Conservation (phyloP, 2,797 vertebrate species). For the Brachyalestes nurse region DNA sequence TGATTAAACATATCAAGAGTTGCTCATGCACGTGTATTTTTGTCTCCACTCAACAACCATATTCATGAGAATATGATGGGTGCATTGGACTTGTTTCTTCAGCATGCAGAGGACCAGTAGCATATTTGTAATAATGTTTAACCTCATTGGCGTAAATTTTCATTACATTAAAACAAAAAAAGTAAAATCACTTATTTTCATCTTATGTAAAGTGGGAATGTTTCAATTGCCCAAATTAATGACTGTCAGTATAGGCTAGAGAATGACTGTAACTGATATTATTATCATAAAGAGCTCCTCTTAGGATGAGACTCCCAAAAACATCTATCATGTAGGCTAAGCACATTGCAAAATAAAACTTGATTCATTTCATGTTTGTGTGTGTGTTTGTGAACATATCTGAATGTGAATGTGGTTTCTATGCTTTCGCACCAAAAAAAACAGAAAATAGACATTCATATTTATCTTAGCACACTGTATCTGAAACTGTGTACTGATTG, state of each 20-base stretch:
- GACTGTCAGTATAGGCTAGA: neutral
- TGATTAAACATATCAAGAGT: too few relatives aligned
- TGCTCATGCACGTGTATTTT: too few relatives aligned
- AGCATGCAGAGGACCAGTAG: too few relatives aligned
- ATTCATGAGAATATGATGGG: too few relatives aligned
- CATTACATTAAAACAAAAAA: too few relatives aligned
- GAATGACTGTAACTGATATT: slow-evolving; percentile 15
- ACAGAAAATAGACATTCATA: neutral
- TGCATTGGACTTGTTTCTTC: too few relatives aligned
- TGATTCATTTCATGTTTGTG: slow-evolving; percentile 15
- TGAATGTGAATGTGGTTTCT: slow-evolving; percentile 19
- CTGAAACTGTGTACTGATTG: neutral
- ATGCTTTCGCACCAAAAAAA: neutral
- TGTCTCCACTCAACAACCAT: too few relatives aligned
- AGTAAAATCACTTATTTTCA: too few relatives aligned
- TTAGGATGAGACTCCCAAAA: slow-evolving; percentile 29
- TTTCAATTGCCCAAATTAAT: too few relatives aligned
- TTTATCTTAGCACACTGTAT: neutral
- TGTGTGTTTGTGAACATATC: slow-evolving; percentile 4
- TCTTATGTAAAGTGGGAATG: neutral
- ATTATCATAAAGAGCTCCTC: slow-evolving; percentile 41
- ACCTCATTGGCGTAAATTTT: too few relatives aligned
- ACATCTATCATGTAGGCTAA: slow-evolving; percentile 42
- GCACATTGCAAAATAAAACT: slow-evolving; percentile 37
- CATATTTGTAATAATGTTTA: too few relatives aligned